These are phyloP conservation scores for Mormyrops boulengeri DNA, from an alignment of 2,797 vertebrate genomes.

Conservation along the genomic window DNA sequence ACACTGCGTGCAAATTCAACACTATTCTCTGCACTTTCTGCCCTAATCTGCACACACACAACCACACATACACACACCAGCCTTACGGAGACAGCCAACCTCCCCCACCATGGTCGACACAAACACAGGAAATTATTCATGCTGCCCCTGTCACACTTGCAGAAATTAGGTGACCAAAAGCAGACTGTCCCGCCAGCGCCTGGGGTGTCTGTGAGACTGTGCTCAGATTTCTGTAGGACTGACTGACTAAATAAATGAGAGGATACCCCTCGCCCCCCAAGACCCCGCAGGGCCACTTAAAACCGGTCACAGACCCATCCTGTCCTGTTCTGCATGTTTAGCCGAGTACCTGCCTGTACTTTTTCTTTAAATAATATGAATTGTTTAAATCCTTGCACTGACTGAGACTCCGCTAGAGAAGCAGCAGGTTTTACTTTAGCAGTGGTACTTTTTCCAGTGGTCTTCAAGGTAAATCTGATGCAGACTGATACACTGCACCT, in stretches of 20 bases:
- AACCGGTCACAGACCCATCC: background rate
- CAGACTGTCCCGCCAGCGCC: background rate
- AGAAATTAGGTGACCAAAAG: background rate
- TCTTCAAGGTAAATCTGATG: background rate
- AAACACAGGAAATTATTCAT: background rate
- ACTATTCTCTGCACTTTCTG: conserved; percentile 52
- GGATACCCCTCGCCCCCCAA: background rate
- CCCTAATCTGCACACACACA: conserved; percentile 41
- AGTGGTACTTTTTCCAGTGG: background rate
- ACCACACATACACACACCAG: conserved; percentile 12
- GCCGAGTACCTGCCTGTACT: background rate
- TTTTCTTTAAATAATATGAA: background rate
- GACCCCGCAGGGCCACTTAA: background rate
- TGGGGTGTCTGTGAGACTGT: background rate
- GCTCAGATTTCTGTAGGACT: background rate
- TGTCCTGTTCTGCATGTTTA: background rate
- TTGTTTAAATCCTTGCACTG: background rate
- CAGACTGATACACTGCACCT: background rate
- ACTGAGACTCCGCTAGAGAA: background rate
- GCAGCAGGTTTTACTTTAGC: background rate
- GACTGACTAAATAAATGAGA: background rate
- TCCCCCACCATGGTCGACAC: background rate
- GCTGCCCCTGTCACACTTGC: background rate
- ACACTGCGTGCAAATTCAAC: conserved; percentile 56
- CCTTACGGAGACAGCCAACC: background rate